Conservation (phyloP, 2,113 vertebrate genomes). For the Mastomys natalensis region DNA sequence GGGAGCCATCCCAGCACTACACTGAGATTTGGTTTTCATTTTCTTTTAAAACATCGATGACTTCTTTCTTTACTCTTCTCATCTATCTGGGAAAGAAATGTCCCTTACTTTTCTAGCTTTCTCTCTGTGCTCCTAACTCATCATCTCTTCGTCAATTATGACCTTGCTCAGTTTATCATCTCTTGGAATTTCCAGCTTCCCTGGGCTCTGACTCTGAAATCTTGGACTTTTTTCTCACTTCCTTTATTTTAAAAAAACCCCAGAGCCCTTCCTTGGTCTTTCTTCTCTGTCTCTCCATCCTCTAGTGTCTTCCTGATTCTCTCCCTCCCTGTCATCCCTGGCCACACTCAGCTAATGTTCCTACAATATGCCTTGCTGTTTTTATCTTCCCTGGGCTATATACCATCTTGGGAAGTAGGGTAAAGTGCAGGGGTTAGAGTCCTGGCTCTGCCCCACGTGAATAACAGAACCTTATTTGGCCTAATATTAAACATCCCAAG, state of each 20-base stretch:
- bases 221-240: not conserved
- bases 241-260: not conserved
- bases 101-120: not conserved
- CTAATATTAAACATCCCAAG: not conserved
- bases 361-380: not conserved
- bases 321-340: not conserved
- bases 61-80: not conserved
- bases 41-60: not conserved
- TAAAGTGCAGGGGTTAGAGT: not conserved
- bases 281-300: not conserved
- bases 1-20: accelerated
- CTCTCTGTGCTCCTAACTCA: not conserved
- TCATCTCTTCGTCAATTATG: too few species aligned
- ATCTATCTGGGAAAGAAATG: not conserved
- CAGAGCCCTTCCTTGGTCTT: not conserved
- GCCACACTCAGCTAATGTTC: not conserved
- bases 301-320: not conserved
- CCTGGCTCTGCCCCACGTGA: not conserved
- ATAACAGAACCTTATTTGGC: not conserved
- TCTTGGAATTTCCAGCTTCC: not conserved
- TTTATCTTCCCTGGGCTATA: not conserved
- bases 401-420: not conserved
- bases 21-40: accelerated
- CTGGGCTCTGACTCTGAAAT: not conserved
- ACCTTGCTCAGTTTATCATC: accelerated